Percentiles rank a stretch among this genome's conserved stretches.
Evolutionary conservation across 1,140 invertebrate species (phyloP).

Genomic region (Oncopeltus fasciatus): DNA sequence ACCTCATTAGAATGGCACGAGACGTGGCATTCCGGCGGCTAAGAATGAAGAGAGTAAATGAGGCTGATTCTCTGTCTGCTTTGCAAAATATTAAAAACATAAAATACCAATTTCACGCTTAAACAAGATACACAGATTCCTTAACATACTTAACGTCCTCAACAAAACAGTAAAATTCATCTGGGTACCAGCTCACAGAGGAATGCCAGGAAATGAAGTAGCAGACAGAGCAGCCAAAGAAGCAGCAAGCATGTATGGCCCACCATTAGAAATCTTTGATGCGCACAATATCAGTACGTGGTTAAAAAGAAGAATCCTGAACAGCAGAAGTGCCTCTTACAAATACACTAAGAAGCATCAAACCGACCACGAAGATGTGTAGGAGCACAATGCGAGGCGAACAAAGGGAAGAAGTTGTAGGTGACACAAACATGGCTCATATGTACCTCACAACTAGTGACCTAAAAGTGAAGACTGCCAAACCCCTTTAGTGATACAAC

Average conservation of each 20-base stretch:
- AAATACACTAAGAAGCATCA: background rate
- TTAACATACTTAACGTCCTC: background rate
- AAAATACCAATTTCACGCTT: no score
- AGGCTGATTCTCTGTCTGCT: no score
- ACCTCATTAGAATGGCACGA: no score
- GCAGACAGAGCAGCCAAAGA: background rate
- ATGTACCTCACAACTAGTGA: background rate
- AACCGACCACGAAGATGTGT: background rate
- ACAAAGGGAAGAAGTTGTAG: background rate
- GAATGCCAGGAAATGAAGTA: background rate
- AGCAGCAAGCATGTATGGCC: background rate
- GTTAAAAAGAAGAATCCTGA: background rate
- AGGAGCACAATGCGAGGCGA: background rate
- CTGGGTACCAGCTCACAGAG: background rate
- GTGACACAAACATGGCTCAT: background rate
- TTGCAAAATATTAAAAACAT: no score
- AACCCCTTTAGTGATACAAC: background rate
- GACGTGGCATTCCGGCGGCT: no score
- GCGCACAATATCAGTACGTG: background rate
- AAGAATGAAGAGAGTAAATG: no score
- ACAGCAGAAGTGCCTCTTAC: background rate
- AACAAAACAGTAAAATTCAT: background rate
- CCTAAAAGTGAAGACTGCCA: background rate
- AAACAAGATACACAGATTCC: no score
- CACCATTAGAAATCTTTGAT: background rate